Percentiles rank a stretch among this genome's conserved stretches.
Evolutionary conservation across 2,888 invertebrate genomes (phyloP).

Genomic region (Lutraria lutraria): DNA sequence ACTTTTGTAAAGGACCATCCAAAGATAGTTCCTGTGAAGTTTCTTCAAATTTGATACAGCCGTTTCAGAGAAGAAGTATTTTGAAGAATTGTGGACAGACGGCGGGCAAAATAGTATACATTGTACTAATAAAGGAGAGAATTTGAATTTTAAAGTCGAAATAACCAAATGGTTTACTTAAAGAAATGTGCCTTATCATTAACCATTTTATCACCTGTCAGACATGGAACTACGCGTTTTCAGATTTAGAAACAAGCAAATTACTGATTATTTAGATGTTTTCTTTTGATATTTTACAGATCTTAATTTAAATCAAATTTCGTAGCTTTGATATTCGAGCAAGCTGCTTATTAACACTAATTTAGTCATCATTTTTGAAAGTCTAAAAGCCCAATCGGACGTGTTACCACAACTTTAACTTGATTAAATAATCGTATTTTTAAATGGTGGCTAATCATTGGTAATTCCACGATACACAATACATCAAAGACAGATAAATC

Average conservation of each 20-base stretch:
- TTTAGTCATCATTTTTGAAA: neutral
- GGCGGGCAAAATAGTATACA: too few species aligned
- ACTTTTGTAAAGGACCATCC: too few species aligned
- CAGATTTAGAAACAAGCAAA: neutral
- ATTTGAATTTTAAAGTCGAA: neutral
- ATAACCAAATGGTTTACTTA: neutral
- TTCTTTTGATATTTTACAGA: neutral
- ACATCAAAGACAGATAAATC: neutral
- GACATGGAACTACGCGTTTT: neutral
- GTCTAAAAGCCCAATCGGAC: neutral
- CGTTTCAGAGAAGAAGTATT: too few species aligned
- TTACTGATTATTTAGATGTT: neutral
- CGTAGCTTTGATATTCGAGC: constrained; percentile 15
- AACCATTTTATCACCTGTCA: neutral
- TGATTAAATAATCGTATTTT: neutral
- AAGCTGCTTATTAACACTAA: neutral
- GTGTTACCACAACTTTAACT: neutral
- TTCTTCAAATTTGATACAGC: too few species aligned
- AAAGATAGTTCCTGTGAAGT: too few species aligned
- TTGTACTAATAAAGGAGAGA: neutral
- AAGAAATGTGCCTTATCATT: neutral
- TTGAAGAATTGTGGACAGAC: too few species aligned
- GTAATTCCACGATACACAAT: neutral
- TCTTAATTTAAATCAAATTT: neutral
- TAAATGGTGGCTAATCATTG: neutral